Evolutionary conservation across 2,797 vertebrate genomes (phyloP).

Genomic region (Oceanodroma leucorhoa): DNA sequence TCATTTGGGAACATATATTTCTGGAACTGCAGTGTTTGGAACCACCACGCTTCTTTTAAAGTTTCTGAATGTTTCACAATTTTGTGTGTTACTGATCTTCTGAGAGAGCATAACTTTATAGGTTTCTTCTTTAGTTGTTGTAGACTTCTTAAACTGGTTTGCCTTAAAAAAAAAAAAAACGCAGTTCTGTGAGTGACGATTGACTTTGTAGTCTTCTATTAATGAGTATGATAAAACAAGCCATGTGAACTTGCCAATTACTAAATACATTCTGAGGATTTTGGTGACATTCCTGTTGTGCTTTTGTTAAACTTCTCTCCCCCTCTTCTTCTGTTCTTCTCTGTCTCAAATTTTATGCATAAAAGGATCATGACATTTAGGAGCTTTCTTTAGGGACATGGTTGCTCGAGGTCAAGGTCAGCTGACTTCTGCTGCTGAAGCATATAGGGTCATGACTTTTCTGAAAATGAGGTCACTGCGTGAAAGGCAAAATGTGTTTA

Average conservation of each 20-base stretch:
- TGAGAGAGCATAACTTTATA: neutral
- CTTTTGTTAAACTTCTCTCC: neutral
- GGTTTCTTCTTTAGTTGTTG: slow-evolving; percentile 11
- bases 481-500: slow-evolving; percentile 5
- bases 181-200: neutral
- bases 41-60: slow-evolving; percentile 10
- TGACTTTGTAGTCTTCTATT: neutral
- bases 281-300: neutral
- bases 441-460: neutral
- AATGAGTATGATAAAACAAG: neutral
- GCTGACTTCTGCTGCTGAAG: neutral
- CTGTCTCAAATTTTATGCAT: neutral
- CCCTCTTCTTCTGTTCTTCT: neutral
- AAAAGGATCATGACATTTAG: neutral
- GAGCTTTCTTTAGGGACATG: neutral
- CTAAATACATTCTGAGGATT: neutral
- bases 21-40: slow-evolving; percentile 64
- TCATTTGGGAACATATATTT: slow-evolving; percentile 64
- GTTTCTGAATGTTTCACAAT: slow-evolving; percentile 50
- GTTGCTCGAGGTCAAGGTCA: neutral
- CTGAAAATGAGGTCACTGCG: neutral
- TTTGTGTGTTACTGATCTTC: slow-evolving; percentile 57
- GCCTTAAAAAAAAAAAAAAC: neutral
- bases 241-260: neutral
- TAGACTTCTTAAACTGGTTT: neutral